Conservation (phyloP, 2,113 vertebrate genomes). For the Turdus rufiventris region DNA sequence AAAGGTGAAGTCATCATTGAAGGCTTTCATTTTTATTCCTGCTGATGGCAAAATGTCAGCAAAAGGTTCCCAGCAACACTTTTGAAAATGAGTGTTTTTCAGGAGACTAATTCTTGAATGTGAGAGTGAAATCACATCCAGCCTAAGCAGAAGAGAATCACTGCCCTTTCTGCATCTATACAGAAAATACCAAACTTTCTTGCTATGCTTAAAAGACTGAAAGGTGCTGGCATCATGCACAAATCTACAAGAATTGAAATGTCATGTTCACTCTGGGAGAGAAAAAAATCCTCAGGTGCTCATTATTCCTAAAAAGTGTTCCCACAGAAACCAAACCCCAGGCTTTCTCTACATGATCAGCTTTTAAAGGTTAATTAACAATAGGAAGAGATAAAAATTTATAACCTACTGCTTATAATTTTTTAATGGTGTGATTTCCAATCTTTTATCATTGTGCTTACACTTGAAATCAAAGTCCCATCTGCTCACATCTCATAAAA, state of each 20-base stretch:
- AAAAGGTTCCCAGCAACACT: background rate
- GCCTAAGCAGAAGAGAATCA: background rate
- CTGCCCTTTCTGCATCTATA: background rate
- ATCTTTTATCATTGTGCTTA: conserved; percentile 41
- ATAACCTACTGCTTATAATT: conserved; percentile 69
- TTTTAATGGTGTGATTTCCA: conserved; percentile 71
- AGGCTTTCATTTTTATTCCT: background rate
- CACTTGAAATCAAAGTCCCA: background rate
- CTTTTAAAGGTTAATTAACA: conserved; percentile 80
- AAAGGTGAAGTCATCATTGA: background rate
- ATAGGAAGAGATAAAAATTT: conserved; percentile 69
- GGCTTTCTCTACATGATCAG: conserved; percentile 57
- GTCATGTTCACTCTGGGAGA: conserved; percentile 53
- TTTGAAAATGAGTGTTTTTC: background rate
- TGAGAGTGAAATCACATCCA: background rate
- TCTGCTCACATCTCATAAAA: background rate
- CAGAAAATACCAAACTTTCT: background rate
- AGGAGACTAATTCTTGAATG: background rate
- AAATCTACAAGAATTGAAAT: conserved; percentile 61
- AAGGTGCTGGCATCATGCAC: conserved; percentile 11
- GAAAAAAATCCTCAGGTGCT: conserved; percentile 54
- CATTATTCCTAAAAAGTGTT: conserved; percentile 63
- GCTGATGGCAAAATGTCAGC: background rate
- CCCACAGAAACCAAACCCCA: conserved; percentile 54
- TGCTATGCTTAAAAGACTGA: background rate